Evolutionary conservation across 2,797 vertebrate genomes (phyloP).

Genomic region (Siniperca undulata): DNA sequence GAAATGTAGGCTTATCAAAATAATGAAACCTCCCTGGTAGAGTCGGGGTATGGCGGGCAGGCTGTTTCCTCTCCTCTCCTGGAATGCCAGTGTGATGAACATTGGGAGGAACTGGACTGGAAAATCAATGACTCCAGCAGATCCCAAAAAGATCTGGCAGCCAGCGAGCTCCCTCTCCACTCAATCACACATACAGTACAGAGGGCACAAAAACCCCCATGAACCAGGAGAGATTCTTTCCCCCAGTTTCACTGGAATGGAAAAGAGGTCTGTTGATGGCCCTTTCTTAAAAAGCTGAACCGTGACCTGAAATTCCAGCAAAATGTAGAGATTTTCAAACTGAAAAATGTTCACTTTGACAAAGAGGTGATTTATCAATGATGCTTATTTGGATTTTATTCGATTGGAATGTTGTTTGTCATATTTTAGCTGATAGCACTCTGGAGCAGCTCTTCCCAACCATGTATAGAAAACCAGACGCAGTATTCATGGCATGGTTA

Average conservation of each 20-base stretch:
- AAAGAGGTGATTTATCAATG: not conserved
- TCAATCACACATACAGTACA: slow-evolving; percentile 35
- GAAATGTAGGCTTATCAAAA: slow-evolving; percentile 53
- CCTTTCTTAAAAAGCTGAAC: slow-evolving; percentile 10
- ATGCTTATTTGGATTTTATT: not conserved
- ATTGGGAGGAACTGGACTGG: slow-evolving; percentile 80
- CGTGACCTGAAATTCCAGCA: not conserved
- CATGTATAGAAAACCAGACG: not conserved
- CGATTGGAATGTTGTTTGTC: not conserved
- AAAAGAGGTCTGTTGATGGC: not conserved
- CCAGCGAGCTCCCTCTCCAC: slow-evolving; percentile 37
- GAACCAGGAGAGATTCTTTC: slow-evolving; percentile 9
- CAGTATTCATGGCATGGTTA: not conserved
- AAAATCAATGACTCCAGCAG: slow-evolving; percentile 77
- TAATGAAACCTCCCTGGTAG: slow-evolving; percentile 46
- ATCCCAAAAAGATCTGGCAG: slow-evolving; percentile 73
- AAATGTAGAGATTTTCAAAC: not conserved
- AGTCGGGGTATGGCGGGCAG: slow-evolving; percentile 41
- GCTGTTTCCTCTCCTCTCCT: slow-evolving; percentile 66
- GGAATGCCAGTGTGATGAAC: slow-evolving; percentile 72
- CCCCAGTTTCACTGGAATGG: not conserved
- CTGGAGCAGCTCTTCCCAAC: not conserved
- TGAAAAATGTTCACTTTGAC: not conserved
- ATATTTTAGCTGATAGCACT: not conserved
- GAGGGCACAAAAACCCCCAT: slow-evolving; percentile 4